Percentiles rank a stretch among this genome's conserved stretches.
Evolutionary conservation across 2,888 invertebrate genomes (phyloP).

Genomic region (Stegophylla sp.): DNA sequence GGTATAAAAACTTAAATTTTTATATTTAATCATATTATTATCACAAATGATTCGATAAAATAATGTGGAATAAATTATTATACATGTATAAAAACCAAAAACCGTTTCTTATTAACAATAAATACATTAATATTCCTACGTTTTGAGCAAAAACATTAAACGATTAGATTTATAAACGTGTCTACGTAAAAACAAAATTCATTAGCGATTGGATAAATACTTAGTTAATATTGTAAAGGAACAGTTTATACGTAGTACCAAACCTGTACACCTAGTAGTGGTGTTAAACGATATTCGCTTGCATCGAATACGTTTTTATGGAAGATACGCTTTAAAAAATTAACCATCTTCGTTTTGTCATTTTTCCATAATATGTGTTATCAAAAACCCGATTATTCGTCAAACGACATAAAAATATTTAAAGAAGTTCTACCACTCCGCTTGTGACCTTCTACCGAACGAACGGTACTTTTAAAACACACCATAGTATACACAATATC

Average conservation of each 20-base stretch:
- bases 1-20: too few relatives aligned
- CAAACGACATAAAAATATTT: slow-evolving; percentile 11
- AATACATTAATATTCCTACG: too few relatives aligned
- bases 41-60: too few relatives aligned
- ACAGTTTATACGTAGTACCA: not conserved
- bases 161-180: not conserved
- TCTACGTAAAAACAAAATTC: not conserved
- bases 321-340: not conserved
- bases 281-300: not conserved
- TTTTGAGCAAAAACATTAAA: not conserved
- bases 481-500: too few relatives aligned
- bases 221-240: slow-evolving; percentile 27
- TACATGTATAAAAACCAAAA: too few relatives aligned
- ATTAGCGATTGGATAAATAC: slow-evolving; percentile 12
- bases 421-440: slow-evolving; percentile 51
- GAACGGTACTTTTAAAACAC: slow-evolving; percentile 54
- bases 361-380: slow-evolving; percentile 8
- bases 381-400: slow-evolving; percentile 22
- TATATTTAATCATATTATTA: too few relatives aligned
- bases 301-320: not conserved
- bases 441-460: slow-evolving; percentile 46
- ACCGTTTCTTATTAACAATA: too few relatives aligned
- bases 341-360: not conserved
- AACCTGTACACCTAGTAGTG: not conserved
- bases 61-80: too few relatives aligned